Conservation (phyloP, 2,113 vertebrate species). For the Gymnocephalus cernua region DNA sequence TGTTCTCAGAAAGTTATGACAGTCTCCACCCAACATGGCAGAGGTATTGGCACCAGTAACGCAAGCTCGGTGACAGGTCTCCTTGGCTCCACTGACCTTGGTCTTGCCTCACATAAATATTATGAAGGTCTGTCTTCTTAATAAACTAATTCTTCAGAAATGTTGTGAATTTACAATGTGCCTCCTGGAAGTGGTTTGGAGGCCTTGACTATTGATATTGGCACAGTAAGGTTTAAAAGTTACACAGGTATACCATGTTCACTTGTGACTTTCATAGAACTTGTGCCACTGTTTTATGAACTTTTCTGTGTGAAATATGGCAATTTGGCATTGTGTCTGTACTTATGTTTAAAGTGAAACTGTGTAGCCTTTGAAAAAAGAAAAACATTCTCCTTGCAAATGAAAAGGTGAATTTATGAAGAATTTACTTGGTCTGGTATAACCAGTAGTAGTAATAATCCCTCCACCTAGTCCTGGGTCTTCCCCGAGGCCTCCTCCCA, state of each 20-base stretch:
- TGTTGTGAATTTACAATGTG: slow-evolving; percentile 49
- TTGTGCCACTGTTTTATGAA: slow-evolving; percentile 59
- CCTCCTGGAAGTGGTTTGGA: slow-evolving; percentile 68
- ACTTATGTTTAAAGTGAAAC: slow-evolving; percentile 28
- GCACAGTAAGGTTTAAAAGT: slow-evolving; percentile 56
- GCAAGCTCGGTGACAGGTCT: slow-evolving; percentile 26
- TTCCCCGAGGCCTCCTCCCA: no score
- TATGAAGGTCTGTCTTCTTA: slow-evolving; percentile 52
- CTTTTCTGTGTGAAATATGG: slow-evolving; percentile 37
- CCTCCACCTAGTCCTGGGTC: no score
- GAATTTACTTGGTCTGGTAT: slow-evolving; percentile 10
- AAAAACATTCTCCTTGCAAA: slow-evolving; percentile 6
- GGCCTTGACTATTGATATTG: slow-evolving; percentile 59
- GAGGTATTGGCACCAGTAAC: slow-evolving; percentile 28
- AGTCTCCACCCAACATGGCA: slow-evolving; percentile 32
- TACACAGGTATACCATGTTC: slow-evolving; percentile 46
- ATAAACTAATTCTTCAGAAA: slow-evolving; percentile 58
- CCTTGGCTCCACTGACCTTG: slow-evolving; percentile 26
- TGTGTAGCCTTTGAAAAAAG: slow-evolving; percentile 20
- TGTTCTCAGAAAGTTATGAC: slow-evolving; percentile 17
- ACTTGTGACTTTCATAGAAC: slow-evolving; percentile 46
- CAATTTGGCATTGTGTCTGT: slow-evolving; percentile 26
- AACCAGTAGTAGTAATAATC: no score
- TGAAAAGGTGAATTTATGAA: slow-evolving; percentile 35
- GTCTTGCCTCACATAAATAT: slow-evolving; percentile 49